Evolutionary conservation across 2,888 invertebrate species (phyloP).

Genomic region (Drosophila longiperda): DNA sequence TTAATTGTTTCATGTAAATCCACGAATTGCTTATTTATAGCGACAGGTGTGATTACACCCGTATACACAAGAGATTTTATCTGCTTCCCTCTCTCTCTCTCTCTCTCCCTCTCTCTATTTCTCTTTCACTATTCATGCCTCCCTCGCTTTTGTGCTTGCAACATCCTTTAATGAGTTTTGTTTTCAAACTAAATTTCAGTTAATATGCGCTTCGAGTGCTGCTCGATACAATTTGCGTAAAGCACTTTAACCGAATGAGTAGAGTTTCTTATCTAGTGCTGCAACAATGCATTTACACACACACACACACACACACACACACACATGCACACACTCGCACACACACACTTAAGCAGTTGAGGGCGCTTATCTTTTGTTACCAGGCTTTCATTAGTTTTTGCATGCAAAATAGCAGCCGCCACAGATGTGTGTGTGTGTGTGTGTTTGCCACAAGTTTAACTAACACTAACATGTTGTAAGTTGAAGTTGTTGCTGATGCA

Average conservation of each 20-base stretch:
- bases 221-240: slow-evolving; percentile 71
- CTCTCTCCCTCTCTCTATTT: too few relatives aligned
- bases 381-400: slow-evolving; percentile 70
- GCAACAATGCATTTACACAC: slow-evolving; percentile 54
- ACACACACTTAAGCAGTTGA: slow-evolving; percentile 17
- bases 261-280: slow-evolving; percentile 57
- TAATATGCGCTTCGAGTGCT: slow-evolving; percentile 68
- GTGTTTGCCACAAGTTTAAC: slow-evolving; percentile 48
- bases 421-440: slow-evolving; percentile 13
- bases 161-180: slow-evolving; percentile 76
- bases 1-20: slow-evolving; percentile 72
- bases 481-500: slow-evolving; percentile 29
- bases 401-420: slow-evolving; percentile 46
- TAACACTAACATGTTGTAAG: slow-evolving; percentile 41
- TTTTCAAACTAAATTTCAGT: slow-evolving; percentile 73
- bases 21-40: slow-evolving; percentile 59
- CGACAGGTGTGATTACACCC: slow-evolving; percentile 74
- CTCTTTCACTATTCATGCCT: neutral
- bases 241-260: slow-evolving; percentile 72
- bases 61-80: slow-evolving; percentile 35
- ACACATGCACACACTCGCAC: slow-evolving; percentile 10
- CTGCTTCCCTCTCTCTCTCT: neutral
- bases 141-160: slow-evolving; percentile 19
- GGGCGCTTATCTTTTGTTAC: slow-evolving; percentile 75
- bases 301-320: slow-evolving; percentile 16